phyloP scores from a whole-genome alignment of 1,140 invertebrate species.

The Chironomus tepperi region DNA sequence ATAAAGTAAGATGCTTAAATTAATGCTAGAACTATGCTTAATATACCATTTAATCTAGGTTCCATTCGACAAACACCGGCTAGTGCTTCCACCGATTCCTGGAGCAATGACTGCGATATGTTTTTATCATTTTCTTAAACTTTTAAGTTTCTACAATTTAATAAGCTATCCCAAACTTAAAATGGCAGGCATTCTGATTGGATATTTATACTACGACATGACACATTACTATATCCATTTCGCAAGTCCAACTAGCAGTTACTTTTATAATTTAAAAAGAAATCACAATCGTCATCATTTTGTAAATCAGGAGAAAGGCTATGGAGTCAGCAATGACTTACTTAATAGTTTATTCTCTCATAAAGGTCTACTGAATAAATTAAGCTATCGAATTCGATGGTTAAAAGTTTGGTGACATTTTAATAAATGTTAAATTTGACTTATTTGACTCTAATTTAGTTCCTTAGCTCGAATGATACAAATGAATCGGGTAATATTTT shows the following conservation, averaged over 20 bases:
- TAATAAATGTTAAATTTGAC: too few species aligned
- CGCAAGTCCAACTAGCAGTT: conserved; percentile 49
- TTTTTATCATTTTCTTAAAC: conserved; percentile 41
- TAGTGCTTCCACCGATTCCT: conserved; percentile 61
- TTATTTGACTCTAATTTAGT: too few species aligned
- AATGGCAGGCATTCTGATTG: conserved; percentile 48
- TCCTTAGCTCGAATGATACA: too few species aligned
- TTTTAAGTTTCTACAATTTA: conserved; percentile 29
- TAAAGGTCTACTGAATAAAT: conserved; percentile 47
- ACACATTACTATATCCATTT: conserved; percentile 68
- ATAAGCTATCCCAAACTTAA: conserved; percentile 42
- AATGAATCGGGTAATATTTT: too few species aligned
- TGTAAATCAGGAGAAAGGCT: conserved; percentile 59
- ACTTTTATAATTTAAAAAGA: conserved; percentile 61
- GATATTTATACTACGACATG: conserved; percentile 65
- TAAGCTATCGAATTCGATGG: conserved; percentile 51
- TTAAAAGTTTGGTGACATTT: too few species aligned
- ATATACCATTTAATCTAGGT: conserved; percentile 42
- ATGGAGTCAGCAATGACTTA: conserved; percentile 57
- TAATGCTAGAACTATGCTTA: not conserved
- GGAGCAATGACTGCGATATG: conserved; percentile 45
- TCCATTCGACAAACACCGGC: conserved; percentile 56
- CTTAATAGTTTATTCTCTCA: conserved; percentile 63
- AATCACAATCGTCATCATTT: conserved; percentile 73
- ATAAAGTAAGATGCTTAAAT: conserved; percentile 55